Percentiles rank a stretch among this genome's conserved stretches.
These are phyloP conservation scores for Pentalonia nigronervosa DNA, from an alignment of 1,140 invertebrate species.

Conservation along the genomic window DNA sequence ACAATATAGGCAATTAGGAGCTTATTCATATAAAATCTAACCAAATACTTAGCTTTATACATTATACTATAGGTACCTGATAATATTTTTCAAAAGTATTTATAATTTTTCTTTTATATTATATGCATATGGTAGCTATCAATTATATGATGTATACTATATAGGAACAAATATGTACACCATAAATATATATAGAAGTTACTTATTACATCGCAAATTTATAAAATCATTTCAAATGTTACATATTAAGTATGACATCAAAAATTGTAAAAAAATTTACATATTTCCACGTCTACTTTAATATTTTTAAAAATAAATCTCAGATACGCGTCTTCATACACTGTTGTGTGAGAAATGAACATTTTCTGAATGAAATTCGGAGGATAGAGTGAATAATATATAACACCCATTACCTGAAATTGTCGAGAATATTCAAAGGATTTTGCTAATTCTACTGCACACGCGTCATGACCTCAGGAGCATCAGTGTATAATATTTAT, in stretches of 20 bases:
- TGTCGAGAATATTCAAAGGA: neutral
- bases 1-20: neutral
- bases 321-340: neutral
- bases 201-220: neutral
- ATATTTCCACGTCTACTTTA: neutral
- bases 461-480: neutral
- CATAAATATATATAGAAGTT: neutral
- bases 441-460: neutral
- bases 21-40: neutral
- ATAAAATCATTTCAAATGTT: neutral
- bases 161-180: neutral
- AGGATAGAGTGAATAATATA: neutral
- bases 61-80: neutral
- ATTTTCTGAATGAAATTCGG: neutral
- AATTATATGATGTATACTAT: too few relatives aligned
- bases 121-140: neutral
- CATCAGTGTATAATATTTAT: conserved; percentile 1
- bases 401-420: neutral
- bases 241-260: too few relatives aligned
- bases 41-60: neutral
- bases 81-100: neutral
- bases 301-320: neutral
- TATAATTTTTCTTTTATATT: neutral
- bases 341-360: neutral
- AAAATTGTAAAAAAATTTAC: neutral